These are phyloP conservation scores for Plagodis dolabraria DNA, from an alignment of 2,888 invertebrate species.

Conservation along the genomic window DNA sequence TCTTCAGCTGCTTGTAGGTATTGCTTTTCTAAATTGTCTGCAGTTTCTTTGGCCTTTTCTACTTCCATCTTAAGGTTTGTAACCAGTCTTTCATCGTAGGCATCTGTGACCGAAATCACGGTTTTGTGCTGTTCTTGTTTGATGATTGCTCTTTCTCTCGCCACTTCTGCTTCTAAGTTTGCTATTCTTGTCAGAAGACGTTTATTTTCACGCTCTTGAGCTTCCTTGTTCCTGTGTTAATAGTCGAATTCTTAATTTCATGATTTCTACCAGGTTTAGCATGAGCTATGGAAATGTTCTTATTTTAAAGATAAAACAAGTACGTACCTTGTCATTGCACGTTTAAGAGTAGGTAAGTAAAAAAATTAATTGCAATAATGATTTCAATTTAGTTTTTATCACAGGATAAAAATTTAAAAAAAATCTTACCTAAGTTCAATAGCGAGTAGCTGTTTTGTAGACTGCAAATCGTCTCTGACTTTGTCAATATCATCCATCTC, in stretches of 20 bases:
- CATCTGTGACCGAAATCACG: slow-evolving; percentile 81
- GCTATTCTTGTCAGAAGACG: slow-evolving; percentile 91
- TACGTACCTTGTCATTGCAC: too few species aligned
- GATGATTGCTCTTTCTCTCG: slow-evolving; percentile 87
- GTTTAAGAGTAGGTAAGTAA: too few species aligned
- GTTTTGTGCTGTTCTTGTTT: slow-evolving; percentile 82
- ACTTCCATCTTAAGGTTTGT: slow-evolving; percentile 90
- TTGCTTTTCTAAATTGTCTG: slow-evolving; percentile 92
- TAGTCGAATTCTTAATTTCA: too few species aligned
- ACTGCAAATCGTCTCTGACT: slow-evolving; percentile 95
- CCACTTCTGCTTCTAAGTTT: slow-evolving; percentile 92
- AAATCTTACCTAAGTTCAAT: slow-evolving; percentile 87
- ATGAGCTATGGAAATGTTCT: too few species aligned
- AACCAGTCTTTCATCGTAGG: slow-evolving; percentile 87
- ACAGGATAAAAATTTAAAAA: too few species aligned
- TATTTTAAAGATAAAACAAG: too few species aligned
- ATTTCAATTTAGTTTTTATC: too few species aligned
- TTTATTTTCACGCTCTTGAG: slow-evolving; percentile 93
- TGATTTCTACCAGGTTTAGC: too few species aligned
- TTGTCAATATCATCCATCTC: slow-evolving; percentile 97
- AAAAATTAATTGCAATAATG: too few species aligned
- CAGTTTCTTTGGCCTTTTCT: slow-evolving; percentile 90
- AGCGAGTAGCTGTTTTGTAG: slow-evolving; percentile 95
- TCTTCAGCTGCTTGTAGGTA: slow-evolving; percentile 91
- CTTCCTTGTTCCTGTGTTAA: slow-evolving; percentile 89